Evolutionary conservation across 1,140 invertebrate genomes (phyloP).

Genomic region (Heliconius hewitsoni): DNA sequence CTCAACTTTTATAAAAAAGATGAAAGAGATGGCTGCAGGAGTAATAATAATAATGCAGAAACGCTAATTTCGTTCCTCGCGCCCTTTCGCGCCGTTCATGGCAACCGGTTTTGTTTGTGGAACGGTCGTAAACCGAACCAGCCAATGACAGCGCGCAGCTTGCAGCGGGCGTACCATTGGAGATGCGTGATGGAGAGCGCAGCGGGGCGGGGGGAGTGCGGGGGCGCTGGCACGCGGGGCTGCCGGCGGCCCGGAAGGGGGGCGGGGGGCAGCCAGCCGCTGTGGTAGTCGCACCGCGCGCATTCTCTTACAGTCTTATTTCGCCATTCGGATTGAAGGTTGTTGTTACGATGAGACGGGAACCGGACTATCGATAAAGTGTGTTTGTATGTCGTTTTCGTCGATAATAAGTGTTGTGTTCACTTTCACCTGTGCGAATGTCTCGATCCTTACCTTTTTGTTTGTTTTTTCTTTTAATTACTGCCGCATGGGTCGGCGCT

Average conservation of each 20-base stretch:
- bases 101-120: constrained; percentile 79
- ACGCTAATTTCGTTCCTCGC: constrained; percentile 76
- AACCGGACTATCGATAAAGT: constrained; percentile 79
- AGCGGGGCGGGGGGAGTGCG: constrained; percentile 23
- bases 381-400: constrained; percentile 81
- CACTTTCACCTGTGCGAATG: constrained; percentile 81
- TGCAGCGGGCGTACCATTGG: constrained; percentile 72
- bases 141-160: constrained; percentile 57
- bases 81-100: constrained; percentile 74
- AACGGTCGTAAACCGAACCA: constrained; percentile 69
- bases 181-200: constrained; percentile 62
- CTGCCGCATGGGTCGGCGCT: constrained; percentile 77
- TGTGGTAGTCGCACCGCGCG: constrained; percentile 51
- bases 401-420: constrained; percentile 80
- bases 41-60: constrained; percentile 73
- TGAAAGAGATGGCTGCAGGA: constrained; percentile 58
- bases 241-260: constrained; percentile 51
- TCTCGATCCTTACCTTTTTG: constrained; percentile 78
- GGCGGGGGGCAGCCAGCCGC: constrained; percentile 54
- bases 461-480: constrained; percentile 79
- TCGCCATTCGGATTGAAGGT: constrained; percentile 75
- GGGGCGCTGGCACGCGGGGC: constrained; percentile 17
- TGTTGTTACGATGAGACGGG: constrained; percentile 75
- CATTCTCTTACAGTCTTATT: constrained; percentile 67
- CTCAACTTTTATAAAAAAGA: constrained; percentile 17